These are phyloP conservation scores for Scomberomorus guttatus DNA, from an alignment of 2,797 vertebrate genomes.

Conservation along the genomic window DNA sequence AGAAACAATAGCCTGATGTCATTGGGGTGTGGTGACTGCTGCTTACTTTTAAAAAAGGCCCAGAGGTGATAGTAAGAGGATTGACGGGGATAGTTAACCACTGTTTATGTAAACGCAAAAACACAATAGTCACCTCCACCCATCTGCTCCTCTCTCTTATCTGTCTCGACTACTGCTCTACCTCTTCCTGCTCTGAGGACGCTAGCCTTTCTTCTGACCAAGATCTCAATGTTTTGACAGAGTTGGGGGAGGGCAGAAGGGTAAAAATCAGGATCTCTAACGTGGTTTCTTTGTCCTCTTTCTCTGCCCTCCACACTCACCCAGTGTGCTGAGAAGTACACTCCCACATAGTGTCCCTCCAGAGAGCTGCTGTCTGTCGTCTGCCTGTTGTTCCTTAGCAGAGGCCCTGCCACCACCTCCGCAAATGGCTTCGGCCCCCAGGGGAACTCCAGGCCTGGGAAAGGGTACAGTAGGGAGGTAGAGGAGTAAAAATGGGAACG, in stretches of 20 bases:
- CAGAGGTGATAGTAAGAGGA: conserved; percentile 51
- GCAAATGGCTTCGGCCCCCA: conserved; percentile 98
- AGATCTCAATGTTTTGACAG: conserved; percentile 43
- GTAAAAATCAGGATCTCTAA: not conserved
- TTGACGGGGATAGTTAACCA: conserved; percentile 19
- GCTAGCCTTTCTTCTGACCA: conserved; percentile 31
- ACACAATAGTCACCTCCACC: conserved; percentile 58
- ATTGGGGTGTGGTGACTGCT: conserved; percentile 49
- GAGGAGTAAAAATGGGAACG: conserved; percentile 2
- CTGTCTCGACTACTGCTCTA: conserved; percentile 28
- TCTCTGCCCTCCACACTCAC: conserved; percentile 84
- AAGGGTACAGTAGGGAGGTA: conserved; percentile 24
- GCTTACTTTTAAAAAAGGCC: conserved; percentile 20
- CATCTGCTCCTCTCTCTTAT: conserved; percentile 51
- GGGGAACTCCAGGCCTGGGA: conserved; percentile 96
- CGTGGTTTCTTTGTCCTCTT: conserved; percentile 44
- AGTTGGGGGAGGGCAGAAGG: conserved; percentile 8
- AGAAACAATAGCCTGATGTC: conserved; percentile 64
- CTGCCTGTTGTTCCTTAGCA: conserved; percentile 94
- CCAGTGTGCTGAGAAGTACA: conserved; percentile 99
- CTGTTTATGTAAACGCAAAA: conserved; percentile 53
- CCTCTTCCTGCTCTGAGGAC: conserved; percentile 59
- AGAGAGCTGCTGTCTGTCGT: conserved; percentile 92
- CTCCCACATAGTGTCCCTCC: conserved; percentile 95
- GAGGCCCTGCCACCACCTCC: conserved; percentile 95